A percentile compares a stretch with the other conserved stretches of the same genome.
Evolutionary conservation across 1,140 invertebrate genomes (phyloP).

Genomic region (Phortica variegata): DNA sequence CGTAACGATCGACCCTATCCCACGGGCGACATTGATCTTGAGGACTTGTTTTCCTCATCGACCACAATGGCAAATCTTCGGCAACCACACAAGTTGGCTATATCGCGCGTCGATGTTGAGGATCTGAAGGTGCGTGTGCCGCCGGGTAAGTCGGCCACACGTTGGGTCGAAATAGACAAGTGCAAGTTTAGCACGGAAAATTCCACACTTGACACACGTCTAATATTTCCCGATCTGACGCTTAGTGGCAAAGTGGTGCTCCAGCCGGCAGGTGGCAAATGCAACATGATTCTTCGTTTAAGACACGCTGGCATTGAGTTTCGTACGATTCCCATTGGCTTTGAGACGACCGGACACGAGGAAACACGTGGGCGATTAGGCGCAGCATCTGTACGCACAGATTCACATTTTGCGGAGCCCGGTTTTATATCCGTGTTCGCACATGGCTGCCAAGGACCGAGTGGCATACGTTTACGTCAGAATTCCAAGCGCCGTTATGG

Average conservation of each 20-base stretch:
- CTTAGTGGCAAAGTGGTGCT: constrained; percentile 74
- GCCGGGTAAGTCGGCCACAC: constrained; percentile 50
- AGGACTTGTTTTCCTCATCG: constrained; percentile 34
- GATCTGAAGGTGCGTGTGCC: constrained; percentile 66
- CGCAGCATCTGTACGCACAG: constrained; percentile 73
- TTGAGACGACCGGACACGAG: constrained; percentile 29
- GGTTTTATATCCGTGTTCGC: constrained; percentile 81
- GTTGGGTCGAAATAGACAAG: constrained; percentile 70
- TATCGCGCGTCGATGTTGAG: constrained; percentile 48
- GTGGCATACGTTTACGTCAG: constrained; percentile 40
- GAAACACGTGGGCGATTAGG: constrained; percentile 58
- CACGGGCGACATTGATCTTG: constrained; percentile 28
- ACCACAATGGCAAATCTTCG: constrained; percentile 16
- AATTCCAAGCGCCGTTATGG: constrained; percentile 50
- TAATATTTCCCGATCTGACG: constrained; percentile 75
- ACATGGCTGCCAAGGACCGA: constrained; percentile 69
- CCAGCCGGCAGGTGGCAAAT: constrained; percentile 61
- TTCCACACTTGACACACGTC: constrained; percentile 71
- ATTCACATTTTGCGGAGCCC: constrained; percentile 78
- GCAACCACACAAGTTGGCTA: constrained; percentile 42
- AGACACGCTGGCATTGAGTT: constrained; percentile 76
- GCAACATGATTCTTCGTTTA: constrained; percentile 76
- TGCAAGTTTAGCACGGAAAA: constrained; percentile 73
- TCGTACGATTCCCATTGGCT: constrained; percentile 57
- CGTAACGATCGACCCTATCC: constrained; percentile 25